These are phyloP conservation scores for Leptogaster cylindrica DNA, from an alignment of 2,888 invertebrate genomes.

Conservation along the genomic window DNA sequence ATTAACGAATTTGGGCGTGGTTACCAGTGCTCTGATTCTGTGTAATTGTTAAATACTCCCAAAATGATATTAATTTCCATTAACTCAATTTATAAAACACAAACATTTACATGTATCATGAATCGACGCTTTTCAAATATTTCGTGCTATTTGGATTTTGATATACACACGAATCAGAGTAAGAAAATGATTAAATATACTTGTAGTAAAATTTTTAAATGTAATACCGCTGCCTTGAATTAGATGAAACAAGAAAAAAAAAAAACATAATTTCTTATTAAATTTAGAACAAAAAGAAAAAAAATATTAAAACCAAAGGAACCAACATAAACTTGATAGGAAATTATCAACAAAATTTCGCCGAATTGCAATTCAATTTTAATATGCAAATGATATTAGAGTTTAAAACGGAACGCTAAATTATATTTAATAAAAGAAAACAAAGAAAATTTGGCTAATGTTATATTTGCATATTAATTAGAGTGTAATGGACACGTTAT, in stretches of 20 bases:
- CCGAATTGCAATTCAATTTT: conserved; percentile 28
- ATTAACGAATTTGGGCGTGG: conserved; percentile 28
- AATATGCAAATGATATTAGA: conserved; percentile 33
- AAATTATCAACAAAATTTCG: conserved; percentile 26
- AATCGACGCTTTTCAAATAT: no score
- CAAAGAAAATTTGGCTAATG: conserved; percentile 33
- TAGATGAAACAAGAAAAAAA: conserved; percentile 42
- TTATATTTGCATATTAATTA: conserved; percentile 34
- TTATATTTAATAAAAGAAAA: conserved; percentile 36
- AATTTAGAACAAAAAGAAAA: conserved; percentile 25
- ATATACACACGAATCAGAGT: conserved; percentile 1
- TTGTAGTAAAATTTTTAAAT: conserved; percentile 36
- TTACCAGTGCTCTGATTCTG: conserved; percentile 29
- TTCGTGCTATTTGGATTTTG: no score
- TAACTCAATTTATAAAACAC: no score
- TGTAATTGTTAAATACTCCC: no score
- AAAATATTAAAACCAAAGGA: conserved; percentile 39
- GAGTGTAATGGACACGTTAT: conserved; percentile 12
- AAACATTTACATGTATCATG: no score
- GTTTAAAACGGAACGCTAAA: conserved; percentile 25
- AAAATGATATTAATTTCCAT: no score
- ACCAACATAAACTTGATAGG: conserved; percentile 41
- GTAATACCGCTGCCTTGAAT: conserved; percentile 47
- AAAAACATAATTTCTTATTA: conserved; percentile 42
- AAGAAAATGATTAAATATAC: conserved; percentile 4